Percentiles rank a stretch among this genome's conserved stretches.
Evolutionary conservation across 2,888 invertebrate genomes (phyloP).

Genomic region (Camponotus fellah): DNA sequence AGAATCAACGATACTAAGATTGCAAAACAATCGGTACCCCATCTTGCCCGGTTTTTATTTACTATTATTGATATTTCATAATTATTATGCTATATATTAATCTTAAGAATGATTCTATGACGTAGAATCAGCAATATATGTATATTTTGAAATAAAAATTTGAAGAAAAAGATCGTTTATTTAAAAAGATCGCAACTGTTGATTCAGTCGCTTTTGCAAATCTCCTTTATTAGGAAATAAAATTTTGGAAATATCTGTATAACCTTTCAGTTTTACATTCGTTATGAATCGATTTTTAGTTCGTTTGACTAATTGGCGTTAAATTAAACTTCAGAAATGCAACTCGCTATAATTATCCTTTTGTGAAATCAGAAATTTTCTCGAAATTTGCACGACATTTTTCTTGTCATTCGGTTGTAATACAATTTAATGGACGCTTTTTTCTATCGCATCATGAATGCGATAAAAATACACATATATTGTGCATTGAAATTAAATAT

Average conservation of each 20-base stretch:
- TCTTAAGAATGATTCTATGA: constrained; percentile 68
- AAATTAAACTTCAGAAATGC: background rate
- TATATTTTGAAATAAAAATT: background rate
- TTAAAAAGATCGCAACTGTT: background rate
- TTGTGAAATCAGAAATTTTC: background rate
- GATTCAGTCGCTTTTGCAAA: background rate
- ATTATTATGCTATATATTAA: constrained; percentile 58
- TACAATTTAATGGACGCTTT: background rate
- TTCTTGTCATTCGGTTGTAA: background rate
- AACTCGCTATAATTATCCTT: background rate
- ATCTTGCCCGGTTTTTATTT: constrained; percentile 34
- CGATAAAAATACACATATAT: background rate
- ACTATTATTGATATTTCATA: constrained; percentile 61
- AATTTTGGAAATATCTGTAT: background rate
- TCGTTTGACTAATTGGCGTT: background rate
- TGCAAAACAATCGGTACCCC: constrained; percentile 52
- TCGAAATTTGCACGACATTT: background rate
- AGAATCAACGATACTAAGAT: constrained; percentile 62
- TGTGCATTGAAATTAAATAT: background rate
- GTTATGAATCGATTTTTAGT: background rate
- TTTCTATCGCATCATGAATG: background rate
- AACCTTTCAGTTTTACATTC: background rate
- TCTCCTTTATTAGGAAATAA: background rate
- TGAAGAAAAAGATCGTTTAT: background rate
- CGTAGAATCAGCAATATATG: constrained; percentile 76